Evolutionary conservation across 2,888 invertebrate species (phyloP).

Genomic region (Elmis aenea): DNA sequence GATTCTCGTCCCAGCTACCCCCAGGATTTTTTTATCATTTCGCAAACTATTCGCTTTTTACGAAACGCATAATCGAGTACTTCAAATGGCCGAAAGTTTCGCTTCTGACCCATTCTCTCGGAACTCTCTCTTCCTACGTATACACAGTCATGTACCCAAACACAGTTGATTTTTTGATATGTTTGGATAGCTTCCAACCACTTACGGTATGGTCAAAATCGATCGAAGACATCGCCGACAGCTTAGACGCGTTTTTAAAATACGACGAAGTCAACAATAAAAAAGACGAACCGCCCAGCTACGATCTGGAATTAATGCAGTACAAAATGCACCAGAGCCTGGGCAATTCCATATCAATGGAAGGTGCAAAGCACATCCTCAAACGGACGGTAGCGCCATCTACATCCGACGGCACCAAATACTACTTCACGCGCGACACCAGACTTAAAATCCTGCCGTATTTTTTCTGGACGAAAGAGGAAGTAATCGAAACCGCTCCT

Average conservation of each 20-base stretch:
- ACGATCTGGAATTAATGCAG: slow-evolving; percentile 54
- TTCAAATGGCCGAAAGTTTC: slow-evolving; percentile 67
- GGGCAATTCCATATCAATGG: slow-evolving; percentile 50
- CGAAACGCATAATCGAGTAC: slow-evolving; percentile 56
- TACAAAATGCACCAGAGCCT: slow-evolving; percentile 53
- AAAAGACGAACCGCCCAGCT: slow-evolving; percentile 28
- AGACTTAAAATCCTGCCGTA: slow-evolving; percentile 52
- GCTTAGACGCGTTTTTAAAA: slow-evolving; percentile 1
- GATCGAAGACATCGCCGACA: no score
- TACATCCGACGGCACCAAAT: slow-evolving; percentile 51
- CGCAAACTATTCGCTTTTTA: slow-evolving; percentile 44
- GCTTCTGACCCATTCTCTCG: slow-evolving; percentile 65
- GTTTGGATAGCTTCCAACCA: slow-evolving; percentile 51
- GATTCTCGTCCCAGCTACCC: slow-evolving; percentile 63
- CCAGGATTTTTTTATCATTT: slow-evolving; percentile 52
- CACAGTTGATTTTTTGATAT: slow-evolving; percentile 54
- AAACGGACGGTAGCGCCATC: slow-evolving; percentile 52
- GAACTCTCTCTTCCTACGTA: slow-evolving; percentile 56
- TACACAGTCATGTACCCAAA: slow-evolving; percentile 59
- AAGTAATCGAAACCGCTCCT: neutral
- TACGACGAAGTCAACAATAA: neutral
- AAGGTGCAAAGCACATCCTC: slow-evolving; percentile 51
- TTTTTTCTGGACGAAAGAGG: neutral
- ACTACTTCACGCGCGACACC: slow-evolving; percentile 58
- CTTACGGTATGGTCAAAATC: slow-evolving; percentile 9